A percentile compares a stretch with the other conserved stretches of the same genome.
These are phyloP conservation scores for Podabrus alpinus DNA, from an alignment of 2,888 invertebrate species.

Conservation along the genomic window DNA sequence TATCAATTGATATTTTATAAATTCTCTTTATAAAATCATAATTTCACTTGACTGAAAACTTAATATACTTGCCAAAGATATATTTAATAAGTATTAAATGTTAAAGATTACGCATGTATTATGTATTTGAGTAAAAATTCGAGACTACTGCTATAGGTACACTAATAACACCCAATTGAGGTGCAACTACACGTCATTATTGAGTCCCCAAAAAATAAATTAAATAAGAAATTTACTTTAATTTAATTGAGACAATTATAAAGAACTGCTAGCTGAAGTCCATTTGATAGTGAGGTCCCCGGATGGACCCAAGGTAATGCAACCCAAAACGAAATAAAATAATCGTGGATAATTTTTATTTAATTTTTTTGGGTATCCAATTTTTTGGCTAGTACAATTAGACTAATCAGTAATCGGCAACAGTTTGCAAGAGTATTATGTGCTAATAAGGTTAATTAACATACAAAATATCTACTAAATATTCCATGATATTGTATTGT, in stretches of 20 bases:
- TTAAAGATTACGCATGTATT: not conserved
- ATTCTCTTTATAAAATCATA: not conserved
- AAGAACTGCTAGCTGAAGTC: not conserved
- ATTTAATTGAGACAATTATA: not conserved
- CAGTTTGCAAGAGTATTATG: too few species aligned
- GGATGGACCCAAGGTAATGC: not conserved
- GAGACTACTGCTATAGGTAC: not conserved
- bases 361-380: not conserved
- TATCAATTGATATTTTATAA: not conserved
- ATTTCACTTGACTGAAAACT: not conserved
- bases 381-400: not conserved
- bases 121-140: not conserved
- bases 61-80: not conserved
- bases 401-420: not conserved
- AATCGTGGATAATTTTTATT: too few species aligned
- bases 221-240: not conserved
- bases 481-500: too few species aligned
- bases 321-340: too few species aligned
- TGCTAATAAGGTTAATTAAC: too few species aligned
- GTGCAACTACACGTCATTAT: not conserved
- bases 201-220: not conserved
- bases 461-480: too few species aligned
- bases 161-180: not conserved
- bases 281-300: not conserved
- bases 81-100: not conserved